These are phyloP conservation scores for Muscina levida DNA, from an alignment of 2,888 invertebrate genomes.

Conservation along the genomic window DNA sequence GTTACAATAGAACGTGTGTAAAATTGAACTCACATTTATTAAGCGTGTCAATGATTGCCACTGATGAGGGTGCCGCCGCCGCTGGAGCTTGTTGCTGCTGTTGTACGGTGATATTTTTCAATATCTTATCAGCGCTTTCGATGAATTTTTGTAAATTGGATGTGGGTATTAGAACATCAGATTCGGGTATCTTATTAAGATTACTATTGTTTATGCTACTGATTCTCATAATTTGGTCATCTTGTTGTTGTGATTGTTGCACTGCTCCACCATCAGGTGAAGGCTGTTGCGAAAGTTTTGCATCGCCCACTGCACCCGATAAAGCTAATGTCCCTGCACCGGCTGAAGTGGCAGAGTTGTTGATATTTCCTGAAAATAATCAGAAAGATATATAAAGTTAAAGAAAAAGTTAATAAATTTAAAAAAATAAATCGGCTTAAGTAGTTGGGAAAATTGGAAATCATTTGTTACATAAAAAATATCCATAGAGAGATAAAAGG, in stretches of 20 bases:
- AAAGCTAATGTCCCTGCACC: constrained; percentile 41
- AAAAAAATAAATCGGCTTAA: too few relatives aligned
- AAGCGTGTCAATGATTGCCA: constrained; percentile 50
- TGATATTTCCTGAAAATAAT: constrained; percentile 71
- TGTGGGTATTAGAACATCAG: constrained; percentile 77
- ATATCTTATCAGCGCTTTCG: constrained; percentile 77
- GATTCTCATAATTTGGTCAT: constrained; percentile 42
- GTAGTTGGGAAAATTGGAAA: constrained; percentile 5
- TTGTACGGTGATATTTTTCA: constrained; percentile 74
- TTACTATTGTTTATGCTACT: constrained; percentile 58
- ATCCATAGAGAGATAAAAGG: too few relatives aligned
- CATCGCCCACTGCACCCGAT: constrained; percentile 42
- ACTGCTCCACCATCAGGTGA: constrained; percentile 20
- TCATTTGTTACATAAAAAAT: too few relatives aligned
- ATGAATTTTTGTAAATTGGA: constrained; percentile 78
- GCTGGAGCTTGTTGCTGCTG: constrained; percentile 34
- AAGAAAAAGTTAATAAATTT: too few relatives aligned
- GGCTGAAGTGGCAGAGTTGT: constrained; percentile 65
- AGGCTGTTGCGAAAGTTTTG: constrained; percentile 56
- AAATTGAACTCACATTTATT: constrained; percentile 61
- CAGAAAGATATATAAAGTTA: too few relatives aligned
- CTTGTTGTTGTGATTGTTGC: constrained; percentile 51
- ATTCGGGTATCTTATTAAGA: constrained; percentile 70
- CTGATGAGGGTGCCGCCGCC: constrained; percentile 4
- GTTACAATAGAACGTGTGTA: too few relatives aligned